These are phyloP conservation scores for Oligia fasciuncula DNA, from an alignment of 2,888 invertebrate species.

Conservation along the genomic window DNA sequence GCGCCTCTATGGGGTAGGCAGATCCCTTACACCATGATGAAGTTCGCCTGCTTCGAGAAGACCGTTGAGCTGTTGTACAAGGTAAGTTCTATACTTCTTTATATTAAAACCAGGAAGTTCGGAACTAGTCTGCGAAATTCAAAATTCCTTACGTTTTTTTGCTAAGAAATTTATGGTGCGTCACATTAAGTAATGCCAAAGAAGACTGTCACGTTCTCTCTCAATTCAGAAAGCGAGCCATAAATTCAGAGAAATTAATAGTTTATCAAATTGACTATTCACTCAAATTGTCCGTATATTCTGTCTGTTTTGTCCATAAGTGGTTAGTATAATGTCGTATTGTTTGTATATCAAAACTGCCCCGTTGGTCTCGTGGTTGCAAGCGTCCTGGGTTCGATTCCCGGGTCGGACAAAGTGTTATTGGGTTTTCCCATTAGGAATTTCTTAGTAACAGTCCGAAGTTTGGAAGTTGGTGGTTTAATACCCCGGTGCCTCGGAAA, in stretches of 20 bases:
- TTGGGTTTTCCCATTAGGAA: too few relatives aligned
- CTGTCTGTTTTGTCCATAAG: too few relatives aligned
- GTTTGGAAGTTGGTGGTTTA: too few relatives aligned
- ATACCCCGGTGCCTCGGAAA: too few relatives aligned
- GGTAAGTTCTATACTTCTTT: constrained; percentile 70
- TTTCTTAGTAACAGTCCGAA: too few relatives aligned
- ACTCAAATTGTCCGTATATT: background rate
- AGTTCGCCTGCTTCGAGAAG: constrained; percentile 99
- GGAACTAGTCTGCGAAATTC: background rate
- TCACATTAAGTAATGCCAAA: background rate
- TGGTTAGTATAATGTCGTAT: too few relatives aligned
- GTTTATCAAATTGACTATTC: background rate
- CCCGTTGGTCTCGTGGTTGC: too few relatives aligned
- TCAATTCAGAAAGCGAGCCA: background rate
- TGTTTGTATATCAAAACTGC: too few relatives aligned
- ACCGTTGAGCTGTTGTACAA: constrained; percentile 98
- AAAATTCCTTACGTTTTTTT: background rate
- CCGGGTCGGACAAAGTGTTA: too few relatives aligned
- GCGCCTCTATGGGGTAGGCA: constrained; percentile 99
- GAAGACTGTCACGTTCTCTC: background rate
- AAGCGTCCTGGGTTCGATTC: too few relatives aligned
- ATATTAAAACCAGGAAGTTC: background rate
- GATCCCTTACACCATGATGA: constrained; percentile 99
- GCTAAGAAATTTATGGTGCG: background rate
- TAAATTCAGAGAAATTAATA: too few relatives aligned